Base-by-base conservation (phyloP, 2,888 invertebrate genomes). In the Pammene fasciana region DNA sequence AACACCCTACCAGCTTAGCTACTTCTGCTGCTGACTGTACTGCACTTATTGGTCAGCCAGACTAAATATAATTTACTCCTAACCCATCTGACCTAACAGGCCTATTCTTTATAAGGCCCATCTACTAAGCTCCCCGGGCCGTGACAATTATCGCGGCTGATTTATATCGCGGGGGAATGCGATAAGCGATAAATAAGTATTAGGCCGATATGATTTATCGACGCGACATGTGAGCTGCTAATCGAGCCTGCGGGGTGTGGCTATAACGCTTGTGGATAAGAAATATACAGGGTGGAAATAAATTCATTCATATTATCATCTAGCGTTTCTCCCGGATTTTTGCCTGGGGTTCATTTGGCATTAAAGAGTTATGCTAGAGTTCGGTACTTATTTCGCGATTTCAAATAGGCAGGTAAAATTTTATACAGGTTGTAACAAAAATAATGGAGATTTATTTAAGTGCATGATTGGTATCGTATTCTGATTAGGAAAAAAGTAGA, bases 151-250 rank as follows among this genome's bases (percentile, higher is more conserved):
- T 78, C 78, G 75, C 73, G 68, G 68, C 76, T 80, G 80, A 81
- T 81, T 80, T 82, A 82, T 75, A 72, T 72, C 68, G 48, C 66
- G 68, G 26, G 62, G 76, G 79, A 78, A 79, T 77, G 81, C 78
- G 70, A 80, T 82, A 81, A 80, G 81, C 78, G 70, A 80, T 82
- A 81, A 80, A 80, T 82, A 77, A 80, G 75, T 78, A 80, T 79
- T 80, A 80, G 75, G 77, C 70, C 73, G 72, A 74, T 79, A 80
- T 79, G 62, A 62, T 62, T 62, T 62, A 62, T 62, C 41, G 62
- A 18, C 62, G 62, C 62, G 62, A 62, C 62, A 62, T 41, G 50
- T 62, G 62, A 62, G 41, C 62, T 50, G 62, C 41, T 62, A 50
- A 61, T 61, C 48, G 61, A 16, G 61, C 61, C 61, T 50, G 48